Conservation (phyloP, 2,113 vertebrate genomes). For the Neodontobutis hainanensis region DNA sequence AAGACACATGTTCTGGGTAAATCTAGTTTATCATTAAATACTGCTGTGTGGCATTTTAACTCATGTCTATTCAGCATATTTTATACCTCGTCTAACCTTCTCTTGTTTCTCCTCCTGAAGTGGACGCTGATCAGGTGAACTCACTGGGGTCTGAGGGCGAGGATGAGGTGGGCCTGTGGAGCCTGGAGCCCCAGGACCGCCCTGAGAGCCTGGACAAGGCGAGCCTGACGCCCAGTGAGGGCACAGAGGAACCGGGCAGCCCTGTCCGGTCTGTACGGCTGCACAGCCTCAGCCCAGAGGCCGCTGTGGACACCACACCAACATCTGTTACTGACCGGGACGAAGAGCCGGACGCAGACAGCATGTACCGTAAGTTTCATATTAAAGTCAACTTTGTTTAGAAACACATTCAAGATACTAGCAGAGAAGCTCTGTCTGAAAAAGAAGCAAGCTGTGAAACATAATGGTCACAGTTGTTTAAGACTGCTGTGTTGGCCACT, state of each 20-base stretch:
- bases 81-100: too few species aligned
- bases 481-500: constrained; percentile 13
- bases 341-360: constrained; percentile 44
- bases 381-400: not conserved
- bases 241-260: constrained; percentile 73
- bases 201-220: constrained; percentile 76
- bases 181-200: constrained; percentile 74
- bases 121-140: constrained; percentile 68
- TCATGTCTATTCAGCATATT: not conserved
- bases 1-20: not conserved
- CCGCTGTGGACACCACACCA: constrained; percentile 24
- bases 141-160: constrained; percentile 79
- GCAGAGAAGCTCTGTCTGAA: not conserved
- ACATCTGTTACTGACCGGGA: constrained; percentile 36
- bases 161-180: constrained; percentile 78
- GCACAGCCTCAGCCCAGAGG: constrained; percentile 68
- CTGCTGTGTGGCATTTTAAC: not conserved
- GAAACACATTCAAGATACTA: not conserved
- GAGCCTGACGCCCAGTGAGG: constrained; percentile 78
- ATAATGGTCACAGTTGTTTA: not conserved
- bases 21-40: not conserved
- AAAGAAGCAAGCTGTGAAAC: constrained; percentile 9
- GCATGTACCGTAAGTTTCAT: constrained; percentile 73
- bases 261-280: constrained; percentile 54
- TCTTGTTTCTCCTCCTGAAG: constrained; percentile 37